These are phyloP conservation scores for Colius striatus DNA, from an alignment of 2,113 vertebrate genomes.

Conservation along the genomic window DNA sequence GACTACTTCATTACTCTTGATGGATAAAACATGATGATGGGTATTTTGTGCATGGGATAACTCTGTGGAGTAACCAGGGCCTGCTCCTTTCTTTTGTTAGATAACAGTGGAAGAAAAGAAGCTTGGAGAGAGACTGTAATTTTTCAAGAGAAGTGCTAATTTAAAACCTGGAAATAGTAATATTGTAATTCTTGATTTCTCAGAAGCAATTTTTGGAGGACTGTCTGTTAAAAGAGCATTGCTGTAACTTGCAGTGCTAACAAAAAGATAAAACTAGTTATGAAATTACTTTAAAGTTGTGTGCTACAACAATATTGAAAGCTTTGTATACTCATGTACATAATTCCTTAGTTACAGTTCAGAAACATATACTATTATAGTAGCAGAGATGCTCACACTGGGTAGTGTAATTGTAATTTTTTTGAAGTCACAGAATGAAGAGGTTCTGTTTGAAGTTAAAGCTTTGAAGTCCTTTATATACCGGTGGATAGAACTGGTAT, in stretches of 20 bases:
- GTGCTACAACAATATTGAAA: neutral
- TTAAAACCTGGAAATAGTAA: neutral
- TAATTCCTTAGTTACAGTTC: neutral
- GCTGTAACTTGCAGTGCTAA: neutral
- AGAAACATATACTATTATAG: neutral
- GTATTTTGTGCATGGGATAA: neutral
- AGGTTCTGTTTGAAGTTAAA: neutral
- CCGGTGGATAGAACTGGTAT: neutral
- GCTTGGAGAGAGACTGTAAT: neutral
- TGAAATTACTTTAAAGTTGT: neutral
- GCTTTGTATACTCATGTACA: neutral
- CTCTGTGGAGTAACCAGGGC: neutral
- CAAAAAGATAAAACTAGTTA: neutral
- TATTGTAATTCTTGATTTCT: neutral
- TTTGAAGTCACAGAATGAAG: neutral
- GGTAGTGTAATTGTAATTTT: neutral
- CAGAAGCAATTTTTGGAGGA: neutral
- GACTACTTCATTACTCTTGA: neutral
- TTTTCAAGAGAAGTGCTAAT: neutral
- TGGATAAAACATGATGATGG: neutral
- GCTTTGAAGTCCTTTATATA: neutral
- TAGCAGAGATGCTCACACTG: neutral
- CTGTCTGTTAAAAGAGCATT: fast-evolving
- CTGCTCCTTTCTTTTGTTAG: neutral
- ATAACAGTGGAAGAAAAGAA: neutral